Conservation (phyloP, 2,113 vertebrate genomes). For the Syngnathoides biaculeatus region DNA sequence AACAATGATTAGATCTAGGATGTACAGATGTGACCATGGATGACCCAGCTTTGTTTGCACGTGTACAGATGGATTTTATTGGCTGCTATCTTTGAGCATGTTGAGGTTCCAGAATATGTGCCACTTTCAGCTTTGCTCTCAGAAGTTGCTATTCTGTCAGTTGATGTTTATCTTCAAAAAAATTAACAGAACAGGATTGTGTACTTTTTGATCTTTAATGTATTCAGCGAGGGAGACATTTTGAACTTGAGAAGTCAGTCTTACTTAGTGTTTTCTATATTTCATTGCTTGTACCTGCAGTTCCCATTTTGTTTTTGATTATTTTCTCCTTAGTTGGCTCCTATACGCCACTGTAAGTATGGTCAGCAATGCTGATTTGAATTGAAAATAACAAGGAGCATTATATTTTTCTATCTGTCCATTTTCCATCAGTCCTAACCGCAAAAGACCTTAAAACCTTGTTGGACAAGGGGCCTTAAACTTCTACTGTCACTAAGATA, state of each 20-base stretch:
- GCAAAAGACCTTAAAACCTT: no score
- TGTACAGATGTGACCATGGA: background rate
- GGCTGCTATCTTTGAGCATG: slow-evolving; percentile 2
- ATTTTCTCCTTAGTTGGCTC: no score
- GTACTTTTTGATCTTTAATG: slow-evolving; percentile 27
- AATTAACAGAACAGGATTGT: background rate
- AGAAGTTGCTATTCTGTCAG: background rate
- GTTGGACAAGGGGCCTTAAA: no score
- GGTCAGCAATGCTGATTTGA: no score
- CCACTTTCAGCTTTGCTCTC: slow-evolving; percentile 6
- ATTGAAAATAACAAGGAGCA: no score
- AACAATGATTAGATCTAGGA: background rate
- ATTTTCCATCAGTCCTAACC: no score
- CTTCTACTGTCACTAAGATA: no score
- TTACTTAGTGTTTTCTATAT: background rate
- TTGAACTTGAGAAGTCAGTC: slow-evolving; percentile 7
- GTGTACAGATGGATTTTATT: slow-evolving; percentile 16
- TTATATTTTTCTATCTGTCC: no score
- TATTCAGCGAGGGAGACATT: slow-evolving; percentile 10
- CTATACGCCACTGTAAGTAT: no score
- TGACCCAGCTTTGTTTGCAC: background rate
- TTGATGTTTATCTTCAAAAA: slow-evolving; percentile 21
- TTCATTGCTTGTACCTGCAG: background rate
- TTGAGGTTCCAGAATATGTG: slow-evolving; percentile 1
- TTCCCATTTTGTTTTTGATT: background rate